phyloP scores from a whole-genome alignment of 2,888 invertebrate species.

The Leucophenga montana region DNA sequence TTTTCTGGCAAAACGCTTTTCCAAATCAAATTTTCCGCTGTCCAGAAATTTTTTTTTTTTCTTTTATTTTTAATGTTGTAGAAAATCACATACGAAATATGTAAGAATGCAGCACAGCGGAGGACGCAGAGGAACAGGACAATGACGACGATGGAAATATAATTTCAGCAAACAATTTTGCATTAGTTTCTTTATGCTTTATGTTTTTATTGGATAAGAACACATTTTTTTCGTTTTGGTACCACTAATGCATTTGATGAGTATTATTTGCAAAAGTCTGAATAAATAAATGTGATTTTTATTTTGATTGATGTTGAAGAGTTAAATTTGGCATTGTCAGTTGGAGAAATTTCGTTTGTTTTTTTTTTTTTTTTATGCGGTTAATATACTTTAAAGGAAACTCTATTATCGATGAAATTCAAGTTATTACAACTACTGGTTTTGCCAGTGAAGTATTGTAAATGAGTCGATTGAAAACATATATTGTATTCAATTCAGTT shows the following conservation, averaged over 20 bases:
- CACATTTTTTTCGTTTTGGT: too few species aligned
- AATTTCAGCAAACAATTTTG: slow-evolving; percentile 27
- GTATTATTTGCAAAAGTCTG: slow-evolving; percentile 6
- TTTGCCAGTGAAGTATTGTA: too few species aligned
- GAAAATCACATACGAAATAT: background rate
- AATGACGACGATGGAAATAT: background rate
- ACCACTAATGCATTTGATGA: too few species aligned
- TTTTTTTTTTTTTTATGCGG: background rate
- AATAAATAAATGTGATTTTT: slow-evolving; percentile 53
- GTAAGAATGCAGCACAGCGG: too few species aligned
- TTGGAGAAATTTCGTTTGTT: background rate
- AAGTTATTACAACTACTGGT: too few species aligned
- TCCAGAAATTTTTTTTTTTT: slow-evolving; percentile 24
- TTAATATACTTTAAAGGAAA: too few species aligned
- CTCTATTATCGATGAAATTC: too few species aligned
- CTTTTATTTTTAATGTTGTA: slow-evolving; percentile 1
- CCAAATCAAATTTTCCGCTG: slow-evolving; percentile 67
- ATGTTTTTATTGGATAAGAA: background rate
- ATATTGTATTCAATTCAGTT: too few species aligned
- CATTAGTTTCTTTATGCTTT: slow-evolving; percentile 8
- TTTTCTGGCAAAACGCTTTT: slow-evolving; percentile 70
- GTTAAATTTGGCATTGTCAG: too few species aligned
- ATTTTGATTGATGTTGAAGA: slow-evolving; percentile 56
- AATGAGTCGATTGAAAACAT: too few species aligned
- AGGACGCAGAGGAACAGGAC: background rate